Evolutionary conservation across 2,888 invertebrate species (phyloP).

Genomic region (Platerodrilus igneus): DNA sequence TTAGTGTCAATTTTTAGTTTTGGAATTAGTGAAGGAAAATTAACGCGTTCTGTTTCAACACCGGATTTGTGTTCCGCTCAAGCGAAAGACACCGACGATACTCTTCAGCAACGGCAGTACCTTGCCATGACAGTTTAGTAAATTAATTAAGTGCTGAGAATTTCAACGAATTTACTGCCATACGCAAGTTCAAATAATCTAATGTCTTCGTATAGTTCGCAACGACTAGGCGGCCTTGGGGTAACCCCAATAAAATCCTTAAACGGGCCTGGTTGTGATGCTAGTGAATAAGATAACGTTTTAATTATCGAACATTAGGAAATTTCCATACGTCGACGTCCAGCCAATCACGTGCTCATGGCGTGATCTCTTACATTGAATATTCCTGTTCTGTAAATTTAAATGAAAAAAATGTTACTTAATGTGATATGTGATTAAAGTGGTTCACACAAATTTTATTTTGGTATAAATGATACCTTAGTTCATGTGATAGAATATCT

Average conservation of each 20-base stretch:
- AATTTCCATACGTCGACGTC: constrained; percentile 6
- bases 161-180: constrained; percentile 24
- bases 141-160: constrained; percentile 11
- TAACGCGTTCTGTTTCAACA: constrained; percentile 50
- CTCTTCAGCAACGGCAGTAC: constrained; percentile 50
- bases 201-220: no score
- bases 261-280: no score
- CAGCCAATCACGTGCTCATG: constrained; percentile 10
- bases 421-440: constrained; percentile 21
- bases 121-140: constrained; percentile 54
- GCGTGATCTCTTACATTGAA: constrained; percentile 19
- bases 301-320: background rate
- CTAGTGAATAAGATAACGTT: no score
- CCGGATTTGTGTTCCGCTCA: constrained; percentile 54
- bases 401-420: constrained; percentile 16
- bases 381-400: background rate
- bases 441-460: constrained; percentile 16
- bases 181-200: constrained; percentile 9
- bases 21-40: constrained; percentile 44
- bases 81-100: constrained; percentile 49
- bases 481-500: constrained; percentile 21
- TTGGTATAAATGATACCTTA: constrained; percentile 20
- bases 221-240: no score
- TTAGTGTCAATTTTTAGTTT: constrained; percentile 58
- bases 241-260: no score